Conservation (phyloP, 1,140 invertebrate species). For the Lordiphosa stackelbergi region DNA sequence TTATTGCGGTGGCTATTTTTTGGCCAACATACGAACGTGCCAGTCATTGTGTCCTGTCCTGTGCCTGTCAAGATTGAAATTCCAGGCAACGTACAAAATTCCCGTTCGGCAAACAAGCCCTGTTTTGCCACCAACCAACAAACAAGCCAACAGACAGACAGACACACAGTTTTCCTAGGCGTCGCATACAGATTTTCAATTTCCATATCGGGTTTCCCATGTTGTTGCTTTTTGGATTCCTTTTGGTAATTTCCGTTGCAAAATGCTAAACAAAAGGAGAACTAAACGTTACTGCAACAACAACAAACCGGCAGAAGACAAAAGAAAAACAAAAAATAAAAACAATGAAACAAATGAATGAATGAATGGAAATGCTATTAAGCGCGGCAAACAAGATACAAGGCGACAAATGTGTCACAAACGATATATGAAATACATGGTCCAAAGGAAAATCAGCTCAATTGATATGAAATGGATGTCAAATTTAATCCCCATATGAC, state of each 20-base stretch:
- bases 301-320: conserved; percentile 8
- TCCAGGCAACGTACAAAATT: conserved; percentile 8
- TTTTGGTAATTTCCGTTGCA: conserved; percentile 56
- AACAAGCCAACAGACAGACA: not conserved
- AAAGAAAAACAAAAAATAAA: conserved; percentile 11
- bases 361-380: not conserved
- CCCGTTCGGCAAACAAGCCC: no score
- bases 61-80: conserved; percentile 40
- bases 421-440: no score
- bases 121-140: conserved; percentile 1
- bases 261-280: conserved; percentile 41
- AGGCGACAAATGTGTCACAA: conserved; percentile 30
- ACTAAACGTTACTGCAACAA: conserved; percentile 22
- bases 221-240: conserved; percentile 26
- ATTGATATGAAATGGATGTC: no score
- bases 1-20: conserved; percentile 42
- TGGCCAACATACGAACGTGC: conserved; percentile 29
- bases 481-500: no score
- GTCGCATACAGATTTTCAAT: conserved; percentile 56
- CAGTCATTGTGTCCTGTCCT: conserved; percentile 9
- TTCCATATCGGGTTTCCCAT: conserved; percentile 51
- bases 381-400: not conserved
- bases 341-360: conserved; percentile 35
- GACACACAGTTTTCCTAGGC: conserved; percentile 13
- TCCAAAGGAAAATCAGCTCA: no score